These are phyloP conservation scores for Apus apus DNA, from an alignment of 2,113 vertebrate genomes.

Conservation along the genomic window DNA sequence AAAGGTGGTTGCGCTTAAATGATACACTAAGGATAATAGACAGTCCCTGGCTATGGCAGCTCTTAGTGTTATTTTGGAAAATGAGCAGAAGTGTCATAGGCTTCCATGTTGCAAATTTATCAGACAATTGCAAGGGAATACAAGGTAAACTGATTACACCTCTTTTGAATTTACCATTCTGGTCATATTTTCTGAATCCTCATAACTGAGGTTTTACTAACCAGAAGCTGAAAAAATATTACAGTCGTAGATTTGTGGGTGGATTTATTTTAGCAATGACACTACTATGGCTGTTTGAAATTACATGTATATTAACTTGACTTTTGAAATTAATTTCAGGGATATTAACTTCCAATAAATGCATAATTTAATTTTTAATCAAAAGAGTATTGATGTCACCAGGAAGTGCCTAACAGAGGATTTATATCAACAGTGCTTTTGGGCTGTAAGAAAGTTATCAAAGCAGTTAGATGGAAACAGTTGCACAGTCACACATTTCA, in stretches of 20 bases:
- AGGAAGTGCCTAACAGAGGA: background rate
- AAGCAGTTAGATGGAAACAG: background rate
- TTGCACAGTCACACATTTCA: background rate
- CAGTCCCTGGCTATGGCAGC: background rate
- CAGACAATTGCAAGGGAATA: background rate
- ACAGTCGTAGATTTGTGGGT: background rate
- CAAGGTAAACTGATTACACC: background rate
- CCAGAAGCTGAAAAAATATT: background rate
- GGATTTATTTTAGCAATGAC: background rate
- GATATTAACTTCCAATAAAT: slow-evolving; percentile 46
- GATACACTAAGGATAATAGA: background rate
- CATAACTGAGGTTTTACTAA: background rate
- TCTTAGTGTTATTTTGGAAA: background rate
- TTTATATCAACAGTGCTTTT: background rate
- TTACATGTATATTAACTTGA: slow-evolving; percentile 26
- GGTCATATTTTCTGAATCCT: background rate
- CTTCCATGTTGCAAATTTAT: background rate
- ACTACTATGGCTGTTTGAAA: slow-evolving; percentile 38
- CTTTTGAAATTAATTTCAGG: slow-evolving; percentile 63
- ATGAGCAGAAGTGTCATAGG: background rate
- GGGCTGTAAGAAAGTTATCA: background rate
- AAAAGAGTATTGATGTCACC: background rate
- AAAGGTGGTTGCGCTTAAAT: background rate
- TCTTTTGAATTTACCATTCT: background rate
- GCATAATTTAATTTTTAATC: slow-evolving; percentile 52